phyloP scores from a whole-genome alignment of 53 echinoderm and acorn worm genomes.

The Apostichopus leukothele region DNA sequence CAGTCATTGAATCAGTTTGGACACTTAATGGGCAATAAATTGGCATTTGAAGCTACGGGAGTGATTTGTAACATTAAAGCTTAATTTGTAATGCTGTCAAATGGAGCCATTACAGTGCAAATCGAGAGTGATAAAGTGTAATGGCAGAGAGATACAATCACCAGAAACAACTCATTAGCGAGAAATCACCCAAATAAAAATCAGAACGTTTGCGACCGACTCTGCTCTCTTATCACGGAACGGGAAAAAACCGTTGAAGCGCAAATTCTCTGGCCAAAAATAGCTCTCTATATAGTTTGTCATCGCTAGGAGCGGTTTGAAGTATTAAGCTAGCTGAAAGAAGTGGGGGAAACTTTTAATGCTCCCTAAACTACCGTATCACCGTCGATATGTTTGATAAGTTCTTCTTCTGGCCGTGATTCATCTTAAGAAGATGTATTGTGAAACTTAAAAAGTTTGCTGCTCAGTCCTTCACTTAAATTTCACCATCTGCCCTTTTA shows the following conservation, averaged over 20 bases:
- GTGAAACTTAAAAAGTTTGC: no score
- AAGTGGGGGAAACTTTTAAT: neutral
- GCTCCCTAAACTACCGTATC: neutral
- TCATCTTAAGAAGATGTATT: neutral
- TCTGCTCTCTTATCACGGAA: neutral
- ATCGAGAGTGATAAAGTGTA: conserved; percentile 21
- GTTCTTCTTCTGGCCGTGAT: neutral
- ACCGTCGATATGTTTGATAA: neutral
- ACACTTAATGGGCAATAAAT: conserved; percentile 24
- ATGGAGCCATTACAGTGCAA: conserved; percentile 8
- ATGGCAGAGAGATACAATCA: conserved; percentile 10
- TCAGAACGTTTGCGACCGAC: neutral
- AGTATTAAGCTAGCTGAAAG: neutral
- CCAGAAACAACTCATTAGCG: conserved; percentile 32
- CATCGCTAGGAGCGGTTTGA: neutral
- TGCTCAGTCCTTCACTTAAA: no score
- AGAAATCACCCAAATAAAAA: conserved; percentile 17
- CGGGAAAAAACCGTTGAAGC: neutral
- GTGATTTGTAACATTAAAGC: conserved; percentile 21
- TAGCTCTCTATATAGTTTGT: neutral
- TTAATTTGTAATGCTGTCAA: conserved; percentile 15
- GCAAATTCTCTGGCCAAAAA: neutral
- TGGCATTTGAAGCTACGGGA: conserved; percentile 12
- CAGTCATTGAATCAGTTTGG: conserved; percentile 11
- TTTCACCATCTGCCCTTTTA: no score